Base-by-base conservation (phyloP, 2,888 invertebrate species). In the Chironomus tentans region DNA sequence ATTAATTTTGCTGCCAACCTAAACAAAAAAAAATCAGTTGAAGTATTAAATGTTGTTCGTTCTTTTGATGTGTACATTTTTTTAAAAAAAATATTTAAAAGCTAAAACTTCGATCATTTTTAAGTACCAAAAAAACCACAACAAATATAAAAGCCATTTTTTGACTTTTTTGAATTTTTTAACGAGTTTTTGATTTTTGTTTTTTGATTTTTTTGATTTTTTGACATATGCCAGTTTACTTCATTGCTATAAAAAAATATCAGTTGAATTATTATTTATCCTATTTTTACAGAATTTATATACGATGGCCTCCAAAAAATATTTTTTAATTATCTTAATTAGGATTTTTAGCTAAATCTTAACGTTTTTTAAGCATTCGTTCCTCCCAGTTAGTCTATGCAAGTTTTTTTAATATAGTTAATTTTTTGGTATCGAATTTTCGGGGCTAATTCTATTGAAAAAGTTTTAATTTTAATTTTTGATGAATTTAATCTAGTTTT, bases 171-270 rank as follows among this genome's bases (percentile, higher is more conserved):
- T 56, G 28, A 47, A 24, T 21, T 24, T 56, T 21, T 72, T 74
- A 74, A 74, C 74, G 74, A 74, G 65, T 74, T 74, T 70, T 72
- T 72, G 72, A 72, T 72, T 72, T 56, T 72, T 72, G 62, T 72
- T 72, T 74, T 74, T 74, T 74, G 65, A 74, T 74, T 74, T 72
- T 28, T 74, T 74, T 74, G 65, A 68, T 68, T 68, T 46, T 68
- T 68, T 68, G 28, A 74, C 28, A 62, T 46, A 62, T 56, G 56
- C 50, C 38, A 38, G 22, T 48, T 70, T 72, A 61, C n/a, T 71
- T 71, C 24, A 28, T 62, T 72, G 72, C 61, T 50, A 38, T 38
- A 38, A 38, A 38, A n/a, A n/a, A 38, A 38, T 38, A 38, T 38
- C 38, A 38, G 38, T 38, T 38, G 38, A 38, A 38, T 38, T 38